These are phyloP conservation scores for Tapera naevia DNA, from an alignment of 2,797 vertebrate species.

Conservation along the genomic window DNA sequence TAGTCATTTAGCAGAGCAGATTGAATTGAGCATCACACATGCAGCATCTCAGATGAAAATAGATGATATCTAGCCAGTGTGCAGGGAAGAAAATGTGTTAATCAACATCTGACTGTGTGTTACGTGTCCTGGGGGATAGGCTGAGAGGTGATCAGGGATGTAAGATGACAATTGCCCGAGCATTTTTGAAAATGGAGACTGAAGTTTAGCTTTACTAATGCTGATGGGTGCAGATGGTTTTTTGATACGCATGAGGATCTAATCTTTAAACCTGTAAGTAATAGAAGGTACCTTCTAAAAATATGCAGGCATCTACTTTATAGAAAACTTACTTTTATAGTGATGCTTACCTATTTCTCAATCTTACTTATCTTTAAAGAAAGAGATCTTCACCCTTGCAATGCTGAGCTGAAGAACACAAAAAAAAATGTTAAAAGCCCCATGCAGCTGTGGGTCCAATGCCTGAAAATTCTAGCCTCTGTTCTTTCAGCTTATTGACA, in stretches of 20 bases:
- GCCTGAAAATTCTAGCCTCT: not conserved
- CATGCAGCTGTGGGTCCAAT: not conserved
- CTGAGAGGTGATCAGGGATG: not conserved
- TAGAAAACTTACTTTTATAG: not conserved
- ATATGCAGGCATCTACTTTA: not conserved
- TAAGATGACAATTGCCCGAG: not conserved
- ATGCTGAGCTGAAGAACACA: not conserved
- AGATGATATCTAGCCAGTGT: not conserved
- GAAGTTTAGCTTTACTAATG: not conserved
- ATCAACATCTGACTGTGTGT: not conserved
- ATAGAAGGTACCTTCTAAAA: not conserved
- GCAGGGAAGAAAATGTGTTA: not conserved
- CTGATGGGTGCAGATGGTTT: not conserved
- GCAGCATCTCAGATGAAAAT: not conserved
- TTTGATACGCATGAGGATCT: not conserved
- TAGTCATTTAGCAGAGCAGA: not conserved
- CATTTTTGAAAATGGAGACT: not conserved
- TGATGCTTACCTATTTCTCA: not conserved
- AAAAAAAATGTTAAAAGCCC: not conserved
- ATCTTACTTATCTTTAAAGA: not conserved
- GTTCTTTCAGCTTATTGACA: not conserved
- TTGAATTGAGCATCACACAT: not conserved
- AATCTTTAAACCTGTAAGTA: not conserved
- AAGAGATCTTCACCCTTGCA: not conserved
- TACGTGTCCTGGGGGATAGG: not conserved